phyloP scores from a whole-genome alignment of 2,888 invertebrate genomes.

The Tetheella fluctuosa region DNA sequence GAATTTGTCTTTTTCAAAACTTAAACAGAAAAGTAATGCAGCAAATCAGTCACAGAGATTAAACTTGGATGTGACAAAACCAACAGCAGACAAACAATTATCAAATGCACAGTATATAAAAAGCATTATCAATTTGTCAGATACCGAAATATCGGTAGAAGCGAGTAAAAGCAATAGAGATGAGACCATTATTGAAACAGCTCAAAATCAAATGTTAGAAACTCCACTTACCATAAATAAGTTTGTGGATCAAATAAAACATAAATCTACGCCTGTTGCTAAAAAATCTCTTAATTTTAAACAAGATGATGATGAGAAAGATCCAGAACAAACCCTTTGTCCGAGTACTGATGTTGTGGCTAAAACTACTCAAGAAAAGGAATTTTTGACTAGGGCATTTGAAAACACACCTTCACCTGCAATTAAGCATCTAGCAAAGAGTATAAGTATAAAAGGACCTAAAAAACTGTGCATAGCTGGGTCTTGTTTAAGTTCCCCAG shows the following conservation, averaged over 20 bases:
- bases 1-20: slow-evolving; percentile 51
- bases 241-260: slow-evolving; percentile 66
- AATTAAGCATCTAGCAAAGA: slow-evolving; percentile 32
- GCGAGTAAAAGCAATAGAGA: slow-evolving; percentile 44
- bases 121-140: slow-evolving; percentile 57
- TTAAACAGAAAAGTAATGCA: slow-evolving; percentile 43
- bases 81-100: slow-evolving; percentile 23
- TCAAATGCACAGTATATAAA: slow-evolving; percentile 29
- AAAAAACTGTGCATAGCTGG: slow-evolving; percentile 59
- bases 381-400: slow-evolving; percentile 70
- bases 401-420: slow-evolving; percentile 53
- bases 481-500: slow-evolving; percentile 57
- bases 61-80: slow-evolving; percentile 28
- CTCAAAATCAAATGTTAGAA: slow-evolving; percentile 46
- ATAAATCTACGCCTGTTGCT: slow-evolving; percentile 74
- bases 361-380: slow-evolving; percentile 71
- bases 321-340: slow-evolving; percentile 63
- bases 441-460: slow-evolving; percentile 23
- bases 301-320: slow-evolving; percentile 39
- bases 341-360: slow-evolving; percentile 49
- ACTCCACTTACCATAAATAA: slow-evolving; percentile 69
- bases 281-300: slow-evolving; percentile 71
- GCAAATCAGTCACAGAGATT: slow-evolving; percentile 36
- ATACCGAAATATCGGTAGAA: slow-evolving; percentile 39
- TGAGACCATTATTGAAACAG: slow-evolving; percentile 44